Evolutionary conservation across 64 coral and sea anemone genomes (phyloP).

Genomic region (Hydrozoanthus tunicans): DNA sequence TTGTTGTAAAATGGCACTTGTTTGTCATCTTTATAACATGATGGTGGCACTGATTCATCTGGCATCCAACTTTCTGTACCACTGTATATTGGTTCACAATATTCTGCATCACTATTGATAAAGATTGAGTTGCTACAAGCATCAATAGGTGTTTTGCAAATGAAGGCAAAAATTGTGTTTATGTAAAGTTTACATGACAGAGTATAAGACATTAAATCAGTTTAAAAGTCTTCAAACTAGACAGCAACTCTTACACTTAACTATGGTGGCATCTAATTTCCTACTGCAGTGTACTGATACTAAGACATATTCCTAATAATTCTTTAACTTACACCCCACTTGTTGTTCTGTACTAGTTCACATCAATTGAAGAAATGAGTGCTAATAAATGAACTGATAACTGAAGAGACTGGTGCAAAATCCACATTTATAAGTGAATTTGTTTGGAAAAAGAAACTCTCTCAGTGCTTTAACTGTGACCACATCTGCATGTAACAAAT

Average conservation of each 20-base stretch:
- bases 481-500: background rate
- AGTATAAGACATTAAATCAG: background rate
- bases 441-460: background rate
- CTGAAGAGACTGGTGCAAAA: background rate
- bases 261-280: background rate
- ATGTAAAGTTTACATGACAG: background rate
- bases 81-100: background rate
- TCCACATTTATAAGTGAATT: background rate
- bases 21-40: slow-evolving; percentile 60
- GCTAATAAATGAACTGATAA: background rate
- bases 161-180: background rate
- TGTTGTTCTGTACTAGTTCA: background rate
- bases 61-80: slow-evolving; percentile 39
- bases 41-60: slow-evolving; percentile 34
- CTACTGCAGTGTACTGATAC: slow-evolving; percentile 1
- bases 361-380: background rate
- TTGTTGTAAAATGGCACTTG: slow-evolving; percentile 53
- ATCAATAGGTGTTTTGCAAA: slow-evolving; percentile 5
- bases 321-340: slow-evolving; percentile 7
- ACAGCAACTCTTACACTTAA: slow-evolving; percentile 3
- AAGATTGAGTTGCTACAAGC: background rate
- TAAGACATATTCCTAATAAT: background rate
- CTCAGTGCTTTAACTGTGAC: background rate
- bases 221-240: background rate
- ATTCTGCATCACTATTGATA: slow-evolving; percentile 37